Evolutionary conservation across 2,888 invertebrate species (phyloP), one percentile per base, ranked within the genome.

Genomic region (Rambutsinella grinnellia): DNA sequence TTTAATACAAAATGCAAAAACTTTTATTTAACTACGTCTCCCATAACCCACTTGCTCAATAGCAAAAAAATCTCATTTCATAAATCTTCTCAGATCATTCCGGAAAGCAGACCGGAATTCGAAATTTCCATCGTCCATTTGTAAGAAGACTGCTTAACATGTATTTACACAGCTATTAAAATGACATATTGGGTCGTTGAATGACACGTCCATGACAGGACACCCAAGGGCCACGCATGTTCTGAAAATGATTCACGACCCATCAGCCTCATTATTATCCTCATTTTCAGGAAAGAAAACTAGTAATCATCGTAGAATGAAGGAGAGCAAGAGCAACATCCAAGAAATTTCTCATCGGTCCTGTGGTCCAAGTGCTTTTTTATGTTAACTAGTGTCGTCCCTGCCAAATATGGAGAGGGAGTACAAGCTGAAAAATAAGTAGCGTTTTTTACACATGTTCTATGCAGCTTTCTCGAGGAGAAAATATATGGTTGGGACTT

Each of bases 161-260:
- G n/a, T n/a, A n/a, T n/a, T n/a, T n/a, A n/a, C n/a, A n/a, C n/a
- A n/a, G n/a, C n/a, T 65, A 72, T 72, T 65, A 72, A 65, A 60
- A 66, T 72, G 72, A 72, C 72, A 65, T 72, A 72, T 63, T 72
- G 72, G 72, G 72, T 46, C 72, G 65, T 72, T 66, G 72, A 60
- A 65, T 72, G 72, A 72, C 72, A 72, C 65, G 58, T 53, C 21
- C 57, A 57, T 72, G 72, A 72, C 72, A 65, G 72, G 72, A 72
- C 72, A 72, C 72, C 72, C 72, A 72, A 66, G 65, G 62, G 63
- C 58, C 19, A 44, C 36, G 24, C 58, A 58, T n/a, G 26, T 71
- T 26, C 58, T n/a, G 49, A 57, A 57, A 28, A 26, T 23, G 36
- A 65, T 62, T 70, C 62, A 62, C 62, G n/a, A n/a, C n/a, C n/a